These are phyloP conservation scores for Rhegmatorhina hoffmannsi DNA, from an alignment of 2,113 vertebrate genomes.

Conservation along the genomic window DNA sequence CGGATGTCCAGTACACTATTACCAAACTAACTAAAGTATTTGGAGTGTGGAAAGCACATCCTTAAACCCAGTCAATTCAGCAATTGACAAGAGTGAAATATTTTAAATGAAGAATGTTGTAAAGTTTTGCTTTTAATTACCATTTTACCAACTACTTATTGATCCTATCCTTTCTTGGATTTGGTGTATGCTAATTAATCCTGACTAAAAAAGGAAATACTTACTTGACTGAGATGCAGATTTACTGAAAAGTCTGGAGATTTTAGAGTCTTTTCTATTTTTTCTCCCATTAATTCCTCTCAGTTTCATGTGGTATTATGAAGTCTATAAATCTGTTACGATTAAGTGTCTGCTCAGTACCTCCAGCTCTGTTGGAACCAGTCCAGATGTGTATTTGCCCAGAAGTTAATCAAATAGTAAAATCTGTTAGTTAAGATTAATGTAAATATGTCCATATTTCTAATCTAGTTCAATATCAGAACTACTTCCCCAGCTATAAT, in stretches of 20 bases:
- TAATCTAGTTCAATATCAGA: background rate
- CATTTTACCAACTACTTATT: conserved; percentile 14
- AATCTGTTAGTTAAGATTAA: background rate
- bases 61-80: background rate
- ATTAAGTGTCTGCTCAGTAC: background rate
- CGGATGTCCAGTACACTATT: background rate
- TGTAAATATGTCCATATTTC: background rate
- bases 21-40: background rate
- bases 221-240: background rate
- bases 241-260: background rate
- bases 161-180: background rate
- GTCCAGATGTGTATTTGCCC: background rate
- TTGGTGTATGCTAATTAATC: background rate
- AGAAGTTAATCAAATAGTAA: background rate
- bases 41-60: background rate
- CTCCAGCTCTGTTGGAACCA: background rate
- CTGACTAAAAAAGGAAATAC: background rate
- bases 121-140: conserved; percentile 10
- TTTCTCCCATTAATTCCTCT: background rate
- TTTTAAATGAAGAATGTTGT: background rate
- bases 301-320: background rate
- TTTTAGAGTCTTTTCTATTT: background rate
- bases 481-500: background rate
- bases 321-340: background rate
- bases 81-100: background rate